These are phyloP conservation scores for Myiopsitta monachus DNA, from an alignment of 2,113 vertebrate species.

Conservation along the genomic window DNA sequence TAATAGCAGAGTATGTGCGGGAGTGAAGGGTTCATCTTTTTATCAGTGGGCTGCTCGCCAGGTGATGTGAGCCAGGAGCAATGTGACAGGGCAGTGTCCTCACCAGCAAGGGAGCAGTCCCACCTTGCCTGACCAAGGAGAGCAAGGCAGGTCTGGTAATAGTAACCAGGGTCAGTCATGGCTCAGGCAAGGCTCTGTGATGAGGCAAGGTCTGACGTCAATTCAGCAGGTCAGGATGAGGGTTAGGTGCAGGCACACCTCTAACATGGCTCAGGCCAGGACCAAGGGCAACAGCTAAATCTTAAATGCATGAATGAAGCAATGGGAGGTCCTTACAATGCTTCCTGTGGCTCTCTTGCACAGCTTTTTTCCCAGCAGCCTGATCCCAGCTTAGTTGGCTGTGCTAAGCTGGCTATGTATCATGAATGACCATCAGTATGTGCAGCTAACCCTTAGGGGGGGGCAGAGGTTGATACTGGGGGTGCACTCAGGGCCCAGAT, in stretches of 20 bases:
- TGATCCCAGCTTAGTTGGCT: background rate
- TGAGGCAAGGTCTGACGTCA: background rate
- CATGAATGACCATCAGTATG: background rate
- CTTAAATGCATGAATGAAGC: background rate
- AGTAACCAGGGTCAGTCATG: background rate
- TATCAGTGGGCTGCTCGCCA: background rate
- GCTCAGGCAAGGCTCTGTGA: background rate
- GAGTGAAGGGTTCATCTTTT: background rate
- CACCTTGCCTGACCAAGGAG: background rate
- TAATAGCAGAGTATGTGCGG: background rate
- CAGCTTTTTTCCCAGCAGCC: background rate
- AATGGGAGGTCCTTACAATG: background rate
- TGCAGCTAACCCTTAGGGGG: background rate
- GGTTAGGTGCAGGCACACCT: background rate
- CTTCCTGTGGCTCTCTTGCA: background rate
- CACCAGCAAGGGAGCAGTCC: background rate
- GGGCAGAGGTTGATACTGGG: background rate
- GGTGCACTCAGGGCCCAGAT: accelerated
- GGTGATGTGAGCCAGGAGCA: background rate
- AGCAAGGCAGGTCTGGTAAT: background rate
- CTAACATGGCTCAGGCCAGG: background rate
- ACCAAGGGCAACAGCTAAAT: background rate
- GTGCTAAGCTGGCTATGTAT: accelerated
- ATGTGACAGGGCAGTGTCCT: background rate
- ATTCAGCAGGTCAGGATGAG: background rate